Base-by-base conservation (phyloP, 2,888 invertebrate genomes). In the Galeopsomyia nigrocyanea region DNA sequence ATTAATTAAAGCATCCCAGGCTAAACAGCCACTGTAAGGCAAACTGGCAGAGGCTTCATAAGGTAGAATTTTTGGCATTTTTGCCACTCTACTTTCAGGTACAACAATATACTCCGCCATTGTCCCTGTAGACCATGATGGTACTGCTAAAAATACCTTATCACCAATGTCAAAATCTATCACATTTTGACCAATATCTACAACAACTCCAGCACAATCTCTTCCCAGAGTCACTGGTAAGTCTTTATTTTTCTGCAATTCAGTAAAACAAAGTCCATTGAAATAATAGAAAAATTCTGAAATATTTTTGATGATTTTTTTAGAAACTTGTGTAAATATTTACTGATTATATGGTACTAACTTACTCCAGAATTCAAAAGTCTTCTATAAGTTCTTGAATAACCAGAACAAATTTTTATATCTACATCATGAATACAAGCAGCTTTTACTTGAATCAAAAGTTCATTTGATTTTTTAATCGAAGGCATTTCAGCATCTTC, bases 381-480 rank as follows among this genome's bases (percentile, higher is more conserved):
- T 65, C 80, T 83, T 76, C 90, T 82, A 57, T 89, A 83, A 19
- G 84, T 81, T 77, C 84, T 86, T 0, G 88, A 88, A 77, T 91
- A 91, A n/a, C 91, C 91, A 60, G 80, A 83, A 77, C 89, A 89
- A 78, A 92, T 90, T 82, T 89, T 88, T 49, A 89, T 86, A 82
- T 92, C 92, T 31, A 91, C 84, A 57, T 88, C 81, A 78, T 91
- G 90, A 22, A 92, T 84, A 5, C 91, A 89, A 14, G 89, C 89
- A 60, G 91, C 90, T 83, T 90, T 90, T 2, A 91, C 91, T 86
- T 89, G 89, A 53, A 92, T 87, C 69, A 91, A 81, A 61, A 91
- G 84, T 73, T 91, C 90, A 80, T 90, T 87, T 0, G 89, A 87
- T 49, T 83, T 86, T 77, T 88, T 87, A 58, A 89, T 86, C 55